Base-by-base conservation (phyloP, 64 coral and sea anemone species). In the Montipora capricornis region DNA sequence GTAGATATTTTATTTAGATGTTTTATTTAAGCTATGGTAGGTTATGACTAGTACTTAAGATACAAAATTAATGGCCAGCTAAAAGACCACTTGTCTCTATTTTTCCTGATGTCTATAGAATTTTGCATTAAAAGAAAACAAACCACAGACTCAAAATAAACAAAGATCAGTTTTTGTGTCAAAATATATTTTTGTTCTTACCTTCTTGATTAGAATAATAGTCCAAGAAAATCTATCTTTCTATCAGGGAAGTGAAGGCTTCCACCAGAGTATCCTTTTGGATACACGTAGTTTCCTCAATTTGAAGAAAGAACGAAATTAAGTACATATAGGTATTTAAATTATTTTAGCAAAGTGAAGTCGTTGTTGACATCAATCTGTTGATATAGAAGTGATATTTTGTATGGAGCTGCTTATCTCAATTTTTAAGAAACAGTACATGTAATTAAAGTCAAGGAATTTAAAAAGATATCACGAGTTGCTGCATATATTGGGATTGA, bases 361-460 rank as follows among this genome's bases (percentile, higher is more conserved):
- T 55, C 52, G 5, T 10, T 10, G 10, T 55, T 7, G 52, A 55
- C 52, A 7, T 55, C 37, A 37, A 37, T 37, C 37, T 37, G 37
- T 55, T 10, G 52, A 13, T 11, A 1, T 61, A 37, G 11, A 15
- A 20, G 24, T 70, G 44, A 86, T 86, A 47, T 86, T 73, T 86
- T 51, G 66, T 70, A 20, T 52, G 67, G 26, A 69, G 67, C 14
- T 84, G 44, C 61, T 84, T 84, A 69, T 64, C 60, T 68, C n/a
- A 68, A 49, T 37, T 37, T 37, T 37, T 37, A 37, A 37, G 47
- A 68, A 16, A 8, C 60, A 48, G 16, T 17, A 47, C 20, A 14
- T 68, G n/a, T 71, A 68, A 73, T 71, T 86, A 66, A 11, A 86
- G 8, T 69, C 46, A 49, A 71, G 60, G 64, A 86, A 83, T 69